Evolutionary conservation across 2,113 vertebrate species (phyloP), one percentile per base, ranked within the genome.

Genomic region (Pao palembangensis): DNA sequence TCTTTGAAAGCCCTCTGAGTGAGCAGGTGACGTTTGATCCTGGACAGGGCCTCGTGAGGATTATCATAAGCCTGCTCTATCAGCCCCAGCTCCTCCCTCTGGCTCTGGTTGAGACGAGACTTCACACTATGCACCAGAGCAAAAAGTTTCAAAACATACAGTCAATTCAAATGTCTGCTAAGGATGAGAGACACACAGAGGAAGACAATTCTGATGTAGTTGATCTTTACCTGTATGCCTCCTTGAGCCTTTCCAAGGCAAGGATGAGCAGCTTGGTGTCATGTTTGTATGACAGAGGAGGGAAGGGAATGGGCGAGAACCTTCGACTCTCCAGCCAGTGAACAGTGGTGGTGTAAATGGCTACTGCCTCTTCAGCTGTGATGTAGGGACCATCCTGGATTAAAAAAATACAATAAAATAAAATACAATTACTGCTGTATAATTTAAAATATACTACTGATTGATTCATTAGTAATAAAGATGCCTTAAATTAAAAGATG

Each of bases 1-100:
- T 99, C 97, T 79, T 99, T 99, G 88, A 99, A 99, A 41, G 97
- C 97, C 93, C 97, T 93, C 91, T 99, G 97, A 19, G 97, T 99
- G 75, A 99, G 92, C 57, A 99, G 90, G 81, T 99, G 97, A 92
- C 97, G 96, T 55, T 99, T 99, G 89, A 99, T 99, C 78, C 97
- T 96, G 71, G 97, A 99, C 83, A 99, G 72, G 17, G 97, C 97
- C 83, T 99, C 97, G 0, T 99, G 97, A 28, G 97, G 97, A 83
- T 99, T 99, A 90, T 99, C 97, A 0, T 99, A 99, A 8, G 97
- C 97, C 85, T 99, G 97, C 64, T 99, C 97, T 0, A 99, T 99
- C 73, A 99, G 89, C 51, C 97, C 97, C 51, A 99, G 61, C 76
- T 99, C 97, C 75, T 99, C 97, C 65, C 97, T 93, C 88, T 99